phyloP scores from a whole-genome alignment of 2,113 vertebrate species.

The Noctilio leporinus region DNA sequence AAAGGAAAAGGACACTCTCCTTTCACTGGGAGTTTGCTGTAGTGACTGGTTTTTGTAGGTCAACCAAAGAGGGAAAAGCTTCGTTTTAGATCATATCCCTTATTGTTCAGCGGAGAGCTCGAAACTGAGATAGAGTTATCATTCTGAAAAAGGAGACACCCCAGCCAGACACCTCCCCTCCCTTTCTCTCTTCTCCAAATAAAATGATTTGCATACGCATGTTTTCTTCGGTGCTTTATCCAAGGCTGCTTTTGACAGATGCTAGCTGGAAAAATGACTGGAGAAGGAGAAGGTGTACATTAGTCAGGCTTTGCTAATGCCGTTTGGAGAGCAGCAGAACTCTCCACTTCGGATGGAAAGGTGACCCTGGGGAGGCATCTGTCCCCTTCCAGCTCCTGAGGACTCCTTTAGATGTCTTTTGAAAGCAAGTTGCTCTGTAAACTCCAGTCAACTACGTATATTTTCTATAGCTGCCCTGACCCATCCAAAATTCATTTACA shows the following conservation, averaged over 20 bases:
- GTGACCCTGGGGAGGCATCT: not conserved
- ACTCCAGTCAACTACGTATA: not conserved
- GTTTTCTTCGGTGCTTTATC: constrained; percentile 19
- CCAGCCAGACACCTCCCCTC: not conserved
- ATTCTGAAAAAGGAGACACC: constrained; percentile 46
- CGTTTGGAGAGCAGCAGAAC: not conserved
- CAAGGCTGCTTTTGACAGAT: constrained; percentile 1
- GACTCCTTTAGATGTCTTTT: not conserved
- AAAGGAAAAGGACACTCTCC: constrained; percentile 72
- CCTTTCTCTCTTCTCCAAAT: not conserved
- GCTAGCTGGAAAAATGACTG: not conserved
- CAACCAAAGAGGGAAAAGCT: constrained; percentile 59
- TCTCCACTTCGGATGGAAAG: not conserved
- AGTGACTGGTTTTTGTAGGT: constrained; percentile 59
- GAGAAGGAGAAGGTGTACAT: not conserved
- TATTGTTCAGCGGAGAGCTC: constrained; percentile 58
- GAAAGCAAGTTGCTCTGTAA: not conserved
- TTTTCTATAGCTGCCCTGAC: not conserved
- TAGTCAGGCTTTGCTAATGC: not conserved
- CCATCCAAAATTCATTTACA: not conserved
- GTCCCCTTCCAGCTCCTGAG: not conserved
- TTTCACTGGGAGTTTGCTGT: constrained; percentile 44
- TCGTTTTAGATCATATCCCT: constrained; percentile 59
- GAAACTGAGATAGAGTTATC: constrained; percentile 65
- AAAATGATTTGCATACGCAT: constrained; percentile 22